A percentile compares a stretch with the other conserved stretches of the same genome.
Conservation (phyloP, 2,113 vertebrate genomes). For the Dicrurus megarhynchus region DNA sequence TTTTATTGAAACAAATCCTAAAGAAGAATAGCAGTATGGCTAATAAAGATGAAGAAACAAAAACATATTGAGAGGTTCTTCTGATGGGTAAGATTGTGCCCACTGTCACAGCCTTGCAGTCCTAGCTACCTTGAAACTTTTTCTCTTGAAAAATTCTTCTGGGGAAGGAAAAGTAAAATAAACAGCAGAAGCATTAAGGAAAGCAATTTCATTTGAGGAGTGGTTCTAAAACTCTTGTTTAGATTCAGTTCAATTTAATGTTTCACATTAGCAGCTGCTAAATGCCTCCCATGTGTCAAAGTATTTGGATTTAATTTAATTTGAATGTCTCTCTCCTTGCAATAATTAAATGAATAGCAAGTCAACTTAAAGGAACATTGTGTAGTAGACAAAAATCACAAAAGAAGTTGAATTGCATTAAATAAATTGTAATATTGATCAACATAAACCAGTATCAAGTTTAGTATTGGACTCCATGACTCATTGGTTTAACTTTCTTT, state of each 20-base stretch:
- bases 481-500: conserved; percentile 1
- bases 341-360: conserved; percentile 46
- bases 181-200: background rate
- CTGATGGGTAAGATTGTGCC: background rate
- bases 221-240: conserved; percentile 35
- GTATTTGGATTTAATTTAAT: conserved; percentile 45
- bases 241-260: conserved; percentile 35
- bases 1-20: background rate
- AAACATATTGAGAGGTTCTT: background rate
- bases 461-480: background rate
- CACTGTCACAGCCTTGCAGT: background rate
- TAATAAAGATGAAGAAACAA: background rate
- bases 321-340: background rate
- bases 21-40: background rate
- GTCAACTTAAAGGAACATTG: conserved; percentile 2
- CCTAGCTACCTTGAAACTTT: background rate
- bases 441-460: conserved; percentile 15
- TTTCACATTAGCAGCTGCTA: conserved; percentile 43
- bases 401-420: conserved; percentile 34
- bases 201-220: background rate
- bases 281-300: conserved; percentile 12
- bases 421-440: conserved; percentile 50
- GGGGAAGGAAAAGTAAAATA: background rate
- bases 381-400: conserved; percentile 15
- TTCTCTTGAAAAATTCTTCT: background rate